Percentiles rank a stretch among this genome's conserved stretches.
Evolutionary conservation across 1,140 invertebrate species (phyloP).

Genomic region (Psix sp.): DNA sequence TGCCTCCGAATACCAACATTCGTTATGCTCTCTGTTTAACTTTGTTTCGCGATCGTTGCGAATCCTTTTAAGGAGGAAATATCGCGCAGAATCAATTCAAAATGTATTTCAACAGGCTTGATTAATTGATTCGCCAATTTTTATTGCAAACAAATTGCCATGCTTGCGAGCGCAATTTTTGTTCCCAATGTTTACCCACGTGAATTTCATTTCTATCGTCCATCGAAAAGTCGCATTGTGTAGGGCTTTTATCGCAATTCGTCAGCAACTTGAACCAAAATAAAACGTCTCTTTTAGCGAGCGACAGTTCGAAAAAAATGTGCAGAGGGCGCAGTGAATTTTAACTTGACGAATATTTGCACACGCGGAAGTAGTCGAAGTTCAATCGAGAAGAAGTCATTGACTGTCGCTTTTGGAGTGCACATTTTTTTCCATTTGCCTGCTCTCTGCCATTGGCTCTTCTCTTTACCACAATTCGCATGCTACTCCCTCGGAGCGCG

Average conservation of each 20-base stretch:
- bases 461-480: constrained; percentile 71
- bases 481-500: constrained; percentile 67
- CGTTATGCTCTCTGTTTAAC: constrained; percentile 3
- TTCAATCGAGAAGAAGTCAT: constrained; percentile 66
- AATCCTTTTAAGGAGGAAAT: not conserved
- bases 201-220: no score
- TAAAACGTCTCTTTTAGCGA: constrained; percentile 21
- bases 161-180: not conserved
- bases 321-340: constrained; percentile 34
- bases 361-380: constrained; percentile 49
- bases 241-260: not conserved
- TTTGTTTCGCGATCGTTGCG: constrained; percentile 1
- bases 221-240: no score
- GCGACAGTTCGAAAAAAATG: constrained; percentile 16
- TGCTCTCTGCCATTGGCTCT: constrained; percentile 55
- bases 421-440: constrained; percentile 63
- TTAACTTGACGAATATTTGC: constrained; percentile 54
- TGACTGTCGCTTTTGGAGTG: constrained; percentile 65
- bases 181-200: not conserved
- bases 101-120: not conserved
- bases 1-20: constrained; percentile 9
- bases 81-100: constrained; percentile 3
- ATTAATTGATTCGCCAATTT: not conserved
- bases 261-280: not conserved
- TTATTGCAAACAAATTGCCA: not conserved